Base-by-base conservation (phyloP, 2,113 vertebrate species). In the Lepus timidus region DNA sequence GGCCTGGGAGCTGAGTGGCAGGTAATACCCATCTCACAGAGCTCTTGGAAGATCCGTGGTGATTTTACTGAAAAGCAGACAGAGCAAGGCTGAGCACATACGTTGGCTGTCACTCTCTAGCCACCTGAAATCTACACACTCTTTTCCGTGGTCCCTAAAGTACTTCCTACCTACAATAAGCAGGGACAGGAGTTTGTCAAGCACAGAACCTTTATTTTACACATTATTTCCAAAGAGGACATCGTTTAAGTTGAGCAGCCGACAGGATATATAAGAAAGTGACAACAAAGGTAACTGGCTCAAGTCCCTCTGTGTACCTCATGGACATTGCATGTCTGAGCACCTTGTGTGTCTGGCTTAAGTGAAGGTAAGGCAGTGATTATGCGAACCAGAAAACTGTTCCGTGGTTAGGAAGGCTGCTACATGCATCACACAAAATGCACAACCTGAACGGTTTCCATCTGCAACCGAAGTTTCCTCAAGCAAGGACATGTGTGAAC, bases 341-440 rank as follows among this genome's bases (percentile, higher is more conserved):
- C 98, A 98, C 98, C 97, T 98, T 97, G 95, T 97, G 93, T 96
- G 95, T 96, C 98, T 98, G 96, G 95, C 98, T 98, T 98, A 98
- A 97, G 98, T 98, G 98, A 98, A 96, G 98, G 98, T 99, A 99
- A 99, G 99, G 99, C 99, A 99, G 98, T 98, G 90, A 98, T 98
- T 98, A 97, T 97, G 97, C 97, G 96, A 97, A 96, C 96, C 94
- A 98, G 98, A 97, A 98, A 98, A 98, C 98, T 98, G 98, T 96
- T 96, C 84, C 65, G 51, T 98, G 82, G 55, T 93, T 79, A 80
- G 88, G 75, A 95, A 88, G 88, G 85, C 97, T 95, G 95, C 95
- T 71, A 97, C 98, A 98, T 98, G 98, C 98, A 98, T 98, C 96
- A 98, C 98, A 97, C 97, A 96, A 98, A 99, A 98, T 98, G 84